Evolutionary conservation across 1,140 invertebrate genomes (phyloP), one percentile per base, ranked within the genome.

Genomic region (Ostrea edulis): DNA sequence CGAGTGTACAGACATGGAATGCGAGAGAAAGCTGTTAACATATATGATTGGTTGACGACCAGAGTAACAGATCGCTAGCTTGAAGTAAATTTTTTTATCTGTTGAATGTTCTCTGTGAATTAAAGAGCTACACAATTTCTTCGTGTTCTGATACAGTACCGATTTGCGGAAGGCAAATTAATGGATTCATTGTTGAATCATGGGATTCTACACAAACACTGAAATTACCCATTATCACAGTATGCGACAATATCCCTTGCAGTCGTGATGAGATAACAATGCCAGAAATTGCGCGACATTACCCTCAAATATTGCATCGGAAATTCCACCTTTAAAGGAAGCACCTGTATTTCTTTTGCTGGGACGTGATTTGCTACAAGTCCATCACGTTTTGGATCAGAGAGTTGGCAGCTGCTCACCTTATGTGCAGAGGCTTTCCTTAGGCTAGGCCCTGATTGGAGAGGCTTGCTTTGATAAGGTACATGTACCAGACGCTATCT

Each of bases 361-460:
- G 7, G 83, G 89, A 11, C 58, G 86, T 29, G 87, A 88, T 82
- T 12, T 90, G 8, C 0, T 65, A 8, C 77, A 88, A 25, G 85
- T 65, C 25, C 65, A 90, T 55, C 81, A 90, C 22, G 87, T 90
- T 14, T 81, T 85, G 8, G 82, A 88, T 7, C 89, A 90, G 22
- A 71, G 83, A 82, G 55, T 85, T 35, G 88, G 90, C 52, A 86
- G 86, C 11, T 44, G 53, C 25, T 22, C 86, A 51, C 88, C 88
- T 12, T 90, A 53, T 68, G 86, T 88, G 29, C 88, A 89, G 55
- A 44, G 53, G 17, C 82, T 89, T 12, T 0, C 11, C 11, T 55
- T 89, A 68, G 88, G 88, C 9, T 89, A 71, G 88, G 55, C 58
- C 17, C 12, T 87, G 9, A 35, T 87, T 35, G 85, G 77, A 20